Conservation (phyloP, 2,797 vertebrate species). For the Falco berigora region DNA sequence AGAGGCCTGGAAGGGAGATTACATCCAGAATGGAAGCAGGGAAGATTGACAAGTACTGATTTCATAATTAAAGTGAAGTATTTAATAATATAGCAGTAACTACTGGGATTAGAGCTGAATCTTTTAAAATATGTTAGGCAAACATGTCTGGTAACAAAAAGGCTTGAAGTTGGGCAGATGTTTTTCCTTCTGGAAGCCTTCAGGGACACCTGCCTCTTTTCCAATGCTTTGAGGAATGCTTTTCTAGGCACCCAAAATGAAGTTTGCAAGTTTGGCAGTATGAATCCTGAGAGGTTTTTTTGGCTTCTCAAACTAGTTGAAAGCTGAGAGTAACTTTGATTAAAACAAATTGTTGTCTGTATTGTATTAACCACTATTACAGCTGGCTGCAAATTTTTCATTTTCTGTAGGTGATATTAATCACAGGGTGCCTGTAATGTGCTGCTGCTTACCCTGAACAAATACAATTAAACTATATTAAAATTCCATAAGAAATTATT, state of each 20-base stretch:
- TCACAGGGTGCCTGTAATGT: conserved; percentile 46
- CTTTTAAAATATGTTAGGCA: background rate
- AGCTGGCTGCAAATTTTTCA: conserved; percentile 16
- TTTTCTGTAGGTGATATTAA: conserved; percentile 57
- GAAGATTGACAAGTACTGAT: background rate
- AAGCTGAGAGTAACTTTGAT: background rate
- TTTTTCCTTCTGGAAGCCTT: background rate
- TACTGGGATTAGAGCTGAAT: background rate
- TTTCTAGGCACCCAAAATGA: background rate
- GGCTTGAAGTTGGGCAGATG: background rate
- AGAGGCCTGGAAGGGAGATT: background rate
- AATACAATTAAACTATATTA: conserved; percentile 62
- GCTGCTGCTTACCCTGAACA: conserved; percentile 31
- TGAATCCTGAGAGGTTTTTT: background rate
- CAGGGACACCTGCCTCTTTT: background rate
- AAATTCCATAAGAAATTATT: conserved; percentile 57
- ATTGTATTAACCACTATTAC: conserved; percentile 4
- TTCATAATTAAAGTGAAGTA: background rate
- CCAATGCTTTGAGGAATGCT: background rate
- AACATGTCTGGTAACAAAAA: background rate
- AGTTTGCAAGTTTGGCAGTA: background rate
- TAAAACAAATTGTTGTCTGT: background rate
- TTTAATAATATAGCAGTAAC: background rate
- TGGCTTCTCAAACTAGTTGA: background rate
- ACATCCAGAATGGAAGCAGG: background rate